Conservation (phyloP, 2,113 vertebrate species). For the Gracilinanus agilis region DNA sequence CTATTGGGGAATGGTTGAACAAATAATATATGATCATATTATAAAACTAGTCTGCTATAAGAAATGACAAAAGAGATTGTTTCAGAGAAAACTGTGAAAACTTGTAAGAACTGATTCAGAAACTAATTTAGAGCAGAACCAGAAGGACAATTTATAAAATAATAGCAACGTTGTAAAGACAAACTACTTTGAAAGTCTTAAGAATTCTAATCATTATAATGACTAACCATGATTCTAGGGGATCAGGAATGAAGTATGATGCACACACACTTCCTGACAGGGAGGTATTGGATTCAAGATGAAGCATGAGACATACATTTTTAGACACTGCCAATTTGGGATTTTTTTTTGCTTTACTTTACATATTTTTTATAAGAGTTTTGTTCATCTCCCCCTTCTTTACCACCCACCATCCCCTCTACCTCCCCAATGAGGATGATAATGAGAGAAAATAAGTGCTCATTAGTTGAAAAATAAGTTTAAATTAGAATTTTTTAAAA, state of each 20-base stretch:
- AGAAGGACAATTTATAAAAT: background rate
- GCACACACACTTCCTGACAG: background rate
- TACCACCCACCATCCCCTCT: too few species aligned
- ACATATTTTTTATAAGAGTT: too few species aligned
- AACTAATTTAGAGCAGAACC: background rate
- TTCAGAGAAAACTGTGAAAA: background rate
- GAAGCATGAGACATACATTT: background rate
- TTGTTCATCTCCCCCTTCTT: too few species aligned
- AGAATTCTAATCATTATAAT: background rate
- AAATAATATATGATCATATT: background rate
- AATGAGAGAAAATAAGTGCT: too few species aligned
- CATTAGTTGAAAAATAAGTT: too few species aligned
- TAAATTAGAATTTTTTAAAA: too few species aligned
- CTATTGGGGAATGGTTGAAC: background rate
- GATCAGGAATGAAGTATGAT: background rate
- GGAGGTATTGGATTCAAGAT: background rate
- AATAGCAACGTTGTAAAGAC: background rate
- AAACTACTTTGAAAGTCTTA: background rate
- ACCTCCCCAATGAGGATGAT: too few species aligned
- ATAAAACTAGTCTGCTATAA: background rate
- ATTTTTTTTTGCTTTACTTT: too few species aligned
- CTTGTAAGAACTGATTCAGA: background rate
- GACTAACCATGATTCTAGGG: background rate
- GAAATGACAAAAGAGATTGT: background rate
- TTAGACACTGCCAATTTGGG: too few species aligned